A percentile compares a stretch with the other conserved stretches of the same genome.
Conservation (phyloP, 2,113 vertebrate genomes). For the Elachura formosa region DNA sequence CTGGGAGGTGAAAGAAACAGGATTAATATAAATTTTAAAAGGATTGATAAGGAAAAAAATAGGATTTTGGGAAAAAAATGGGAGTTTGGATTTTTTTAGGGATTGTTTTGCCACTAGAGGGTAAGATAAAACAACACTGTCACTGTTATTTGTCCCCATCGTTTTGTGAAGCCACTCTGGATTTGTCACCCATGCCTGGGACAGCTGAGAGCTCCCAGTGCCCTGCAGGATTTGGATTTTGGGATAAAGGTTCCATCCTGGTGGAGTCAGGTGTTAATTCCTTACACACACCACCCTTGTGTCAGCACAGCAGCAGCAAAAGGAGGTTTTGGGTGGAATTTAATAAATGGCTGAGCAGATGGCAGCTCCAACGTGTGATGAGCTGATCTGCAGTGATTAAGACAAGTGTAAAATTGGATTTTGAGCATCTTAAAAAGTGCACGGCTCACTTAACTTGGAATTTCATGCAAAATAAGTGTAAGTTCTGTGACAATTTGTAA, state of each 20-base stretch:
- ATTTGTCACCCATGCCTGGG: not conserved
- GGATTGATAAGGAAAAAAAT: not conserved
- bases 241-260: not conserved
- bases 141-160: fast-evolving
- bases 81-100: not conserved
- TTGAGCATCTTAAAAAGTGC: not conserved
- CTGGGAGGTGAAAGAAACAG: too few relatives aligned
- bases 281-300: fast-evolving
- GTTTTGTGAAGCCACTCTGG: not conserved
- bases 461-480: not conserved
- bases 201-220: not conserved
- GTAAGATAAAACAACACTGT: fast-evolving
- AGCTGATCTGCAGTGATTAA: constrained; percentile 31
- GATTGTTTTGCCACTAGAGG: too few relatives aligned
- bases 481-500: not conserved
- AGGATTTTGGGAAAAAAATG: too few relatives aligned
- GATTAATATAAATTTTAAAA: not conserved
- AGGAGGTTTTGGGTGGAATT: not conserved
- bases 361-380: not conserved
- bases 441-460: not conserved
- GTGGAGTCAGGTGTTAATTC: not conserved
- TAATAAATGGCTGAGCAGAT: constrained; percentile 17
- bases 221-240: too few relatives aligned
- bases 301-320: not conserved
- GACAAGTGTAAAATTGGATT: constrained; percentile 59